phyloP scores from a whole-genome alignment of 2,113 vertebrate genomes.

The Rhipidura dahli region DNA sequence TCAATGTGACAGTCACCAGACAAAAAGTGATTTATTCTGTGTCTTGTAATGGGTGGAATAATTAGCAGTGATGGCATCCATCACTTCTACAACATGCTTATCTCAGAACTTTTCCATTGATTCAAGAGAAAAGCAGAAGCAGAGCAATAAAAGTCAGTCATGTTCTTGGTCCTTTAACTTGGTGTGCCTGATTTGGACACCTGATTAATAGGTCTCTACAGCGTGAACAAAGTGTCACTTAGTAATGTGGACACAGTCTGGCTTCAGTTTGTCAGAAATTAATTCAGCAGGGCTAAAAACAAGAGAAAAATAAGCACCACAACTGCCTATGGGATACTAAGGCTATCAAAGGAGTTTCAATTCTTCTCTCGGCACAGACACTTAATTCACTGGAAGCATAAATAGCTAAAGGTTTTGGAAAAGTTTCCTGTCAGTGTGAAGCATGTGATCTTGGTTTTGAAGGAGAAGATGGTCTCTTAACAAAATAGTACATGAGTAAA shows the following conservation, averaged over 20 bases:
- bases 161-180: not conserved
- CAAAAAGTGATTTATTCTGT: constrained; percentile 75
- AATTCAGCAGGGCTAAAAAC: not conserved
- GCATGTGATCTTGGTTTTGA: not conserved
- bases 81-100: constrained; percentile 68
- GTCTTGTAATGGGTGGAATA: constrained; percentile 72
- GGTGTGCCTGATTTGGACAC: not conserved
- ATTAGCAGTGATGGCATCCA: constrained; percentile 74
- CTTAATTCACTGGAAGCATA: not conserved
- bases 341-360: not conserved
- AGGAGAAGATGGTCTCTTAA: not conserved
- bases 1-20: constrained; percentile 52
- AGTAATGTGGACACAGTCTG: not conserved
- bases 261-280: not conserved
- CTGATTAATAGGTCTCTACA: not conserved
- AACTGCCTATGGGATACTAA: not conserved
- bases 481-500: not conserved
- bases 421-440: not conserved
- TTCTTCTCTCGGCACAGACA: not conserved
- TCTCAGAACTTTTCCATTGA: constrained; percentile 41
- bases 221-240: not conserved
- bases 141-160: constrained; percentile 10
- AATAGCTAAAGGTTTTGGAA: not conserved
- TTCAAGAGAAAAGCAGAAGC: not conserved
- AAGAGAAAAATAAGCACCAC: not conserved